phyloP scores from a whole-genome alignment of 1,140 invertebrate genomes.

The Drosophila lowei region DNA sequence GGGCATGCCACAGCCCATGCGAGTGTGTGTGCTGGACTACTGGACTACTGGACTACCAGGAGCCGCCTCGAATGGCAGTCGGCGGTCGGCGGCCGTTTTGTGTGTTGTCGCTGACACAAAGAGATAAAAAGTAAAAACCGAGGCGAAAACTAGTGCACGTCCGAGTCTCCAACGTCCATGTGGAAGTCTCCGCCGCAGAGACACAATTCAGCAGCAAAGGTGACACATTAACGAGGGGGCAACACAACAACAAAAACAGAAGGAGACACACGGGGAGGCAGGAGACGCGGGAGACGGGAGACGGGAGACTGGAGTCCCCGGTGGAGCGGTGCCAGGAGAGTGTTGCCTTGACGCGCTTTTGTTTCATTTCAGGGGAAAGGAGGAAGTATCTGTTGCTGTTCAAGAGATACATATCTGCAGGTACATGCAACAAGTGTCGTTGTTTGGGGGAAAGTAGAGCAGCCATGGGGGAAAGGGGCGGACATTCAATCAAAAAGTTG shows the following conservation, averaged over 20 bases:
- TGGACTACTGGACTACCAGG: conserved; percentile 49
- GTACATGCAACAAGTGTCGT: conserved; percentile 17
- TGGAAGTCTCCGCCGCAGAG: conserved; percentile 26
- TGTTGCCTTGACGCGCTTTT: conserved; percentile 70
- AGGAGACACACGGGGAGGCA: conserved; percentile 1
- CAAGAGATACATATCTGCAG: conserved; percentile 19
- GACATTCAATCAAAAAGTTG: no score
- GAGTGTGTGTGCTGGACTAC: conserved; percentile 4
- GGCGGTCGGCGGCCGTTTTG: conserved; percentile 53
- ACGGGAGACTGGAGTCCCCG: conserved; percentile 1
- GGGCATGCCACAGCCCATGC: no score
- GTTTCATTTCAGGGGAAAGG: conserved; percentile 39
- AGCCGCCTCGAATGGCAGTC: conserved; percentile 55
- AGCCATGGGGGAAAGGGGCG: background rate
- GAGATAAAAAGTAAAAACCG: conserved; percentile 56
- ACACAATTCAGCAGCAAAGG: conserved; percentile 54
- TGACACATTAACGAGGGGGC: conserved; percentile 66
- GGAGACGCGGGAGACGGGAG: conserved; percentile 24
- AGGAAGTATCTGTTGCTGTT: background rate
- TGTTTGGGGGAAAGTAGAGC: conserved; percentile 1
- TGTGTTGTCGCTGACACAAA: conserved; percentile 72
- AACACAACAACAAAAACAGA: conserved; percentile 26
- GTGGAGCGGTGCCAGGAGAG: conserved; percentile 3
- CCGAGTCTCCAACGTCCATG: conserved; percentile 24
- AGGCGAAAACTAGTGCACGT: conserved; percentile 66